Evolutionary conservation across 2,797 vertebrate species (phyloP).

Genomic region (Odontamblyopus lacepedii): DNA sequence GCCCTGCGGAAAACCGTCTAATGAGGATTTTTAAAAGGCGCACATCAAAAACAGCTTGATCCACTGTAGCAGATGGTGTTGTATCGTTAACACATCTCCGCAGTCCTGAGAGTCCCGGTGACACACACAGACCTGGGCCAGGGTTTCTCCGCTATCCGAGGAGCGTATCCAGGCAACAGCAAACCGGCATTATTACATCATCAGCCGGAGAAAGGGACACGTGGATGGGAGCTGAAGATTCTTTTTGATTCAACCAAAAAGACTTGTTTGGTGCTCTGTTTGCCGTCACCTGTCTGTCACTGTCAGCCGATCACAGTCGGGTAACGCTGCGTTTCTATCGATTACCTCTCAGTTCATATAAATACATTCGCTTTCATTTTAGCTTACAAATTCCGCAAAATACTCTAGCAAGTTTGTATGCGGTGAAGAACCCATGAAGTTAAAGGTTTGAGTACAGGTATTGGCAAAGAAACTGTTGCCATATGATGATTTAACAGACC

Average conservation of each 20-base stretch:
- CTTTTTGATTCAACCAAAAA: not conserved
- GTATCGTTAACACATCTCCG: slow-evolving; percentile 8
- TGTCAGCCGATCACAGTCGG: not conserved
- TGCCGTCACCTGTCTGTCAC: not conserved
- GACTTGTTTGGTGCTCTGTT: not conserved
- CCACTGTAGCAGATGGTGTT: slow-evolving; percentile 13
- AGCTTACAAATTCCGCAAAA: too few relatives aligned
- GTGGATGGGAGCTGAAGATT: slow-evolving; percentile 25
- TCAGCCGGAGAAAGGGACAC: slow-evolving; percentile 53
- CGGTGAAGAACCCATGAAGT: too few relatives aligned
- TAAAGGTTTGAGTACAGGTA: too few relatives aligned
- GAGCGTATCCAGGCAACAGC: slow-evolving; percentile 71
- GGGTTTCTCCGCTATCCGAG: slow-evolving; percentile 44
- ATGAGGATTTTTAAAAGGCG: slow-evolving; percentile 13
- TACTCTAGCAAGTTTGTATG: too few relatives aligned
- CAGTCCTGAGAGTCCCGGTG: slow-evolving; percentile 38
- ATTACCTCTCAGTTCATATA: too few relatives aligned
- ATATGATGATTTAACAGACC: too few relatives aligned
- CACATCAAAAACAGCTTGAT: slow-evolving; percentile 1
- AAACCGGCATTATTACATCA: slow-evolving; percentile 68
- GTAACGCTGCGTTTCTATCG: too few relatives aligned
- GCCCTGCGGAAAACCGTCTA: slow-evolving; percentile 24
- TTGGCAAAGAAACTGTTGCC: too few relatives aligned
- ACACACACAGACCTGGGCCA: slow-evolving; percentile 50
- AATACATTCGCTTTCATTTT: too few relatives aligned